These are phyloP conservation scores for Himalopsyche anomala DNA, from an alignment of 2,888 invertebrate genomes.

Conservation along the genomic window DNA sequence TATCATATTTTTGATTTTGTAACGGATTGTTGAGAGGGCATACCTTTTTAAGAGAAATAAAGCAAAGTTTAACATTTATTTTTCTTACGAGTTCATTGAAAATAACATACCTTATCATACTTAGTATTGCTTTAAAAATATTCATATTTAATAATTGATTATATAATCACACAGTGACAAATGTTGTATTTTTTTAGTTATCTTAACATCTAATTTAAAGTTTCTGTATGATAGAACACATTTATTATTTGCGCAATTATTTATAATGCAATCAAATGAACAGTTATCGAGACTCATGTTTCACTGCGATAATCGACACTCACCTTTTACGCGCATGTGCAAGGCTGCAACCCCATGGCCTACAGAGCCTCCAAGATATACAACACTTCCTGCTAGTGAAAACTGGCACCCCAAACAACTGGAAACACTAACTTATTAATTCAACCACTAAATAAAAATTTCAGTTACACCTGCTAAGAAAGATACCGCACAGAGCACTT, in stretches of 20 bases:
- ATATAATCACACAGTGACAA: too few species aligned
- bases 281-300: not conserved
- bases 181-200: too few species aligned
- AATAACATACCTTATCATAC: too few species aligned
- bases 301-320: conserved; percentile 37
- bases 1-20: too few species aligned
- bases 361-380: conserved; percentile 48
- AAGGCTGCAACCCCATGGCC: conserved; percentile 63
- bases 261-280: not conserved
- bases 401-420: conserved; percentile 51
- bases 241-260: not conserved
- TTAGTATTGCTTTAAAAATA: too few species aligned
- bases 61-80: too few species aligned
- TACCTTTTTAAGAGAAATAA: too few species aligned
- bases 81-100: too few species aligned
- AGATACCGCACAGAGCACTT: conserved; percentile 17
- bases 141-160: too few species aligned
- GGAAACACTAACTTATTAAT: conserved; percentile 48
- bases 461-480: not conserved
- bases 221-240: too few species aligned
- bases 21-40: too few species aligned
- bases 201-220: too few species aligned
- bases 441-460: conserved; percentile 40
- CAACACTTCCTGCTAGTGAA: conserved; percentile 53
- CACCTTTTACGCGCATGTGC: conserved; percentile 65